Evolutionary conservation across 2,888 invertebrate species (phyloP), one percentile per base, ranked within the genome.

Genomic region (Antheraea yamamai): DNA sequence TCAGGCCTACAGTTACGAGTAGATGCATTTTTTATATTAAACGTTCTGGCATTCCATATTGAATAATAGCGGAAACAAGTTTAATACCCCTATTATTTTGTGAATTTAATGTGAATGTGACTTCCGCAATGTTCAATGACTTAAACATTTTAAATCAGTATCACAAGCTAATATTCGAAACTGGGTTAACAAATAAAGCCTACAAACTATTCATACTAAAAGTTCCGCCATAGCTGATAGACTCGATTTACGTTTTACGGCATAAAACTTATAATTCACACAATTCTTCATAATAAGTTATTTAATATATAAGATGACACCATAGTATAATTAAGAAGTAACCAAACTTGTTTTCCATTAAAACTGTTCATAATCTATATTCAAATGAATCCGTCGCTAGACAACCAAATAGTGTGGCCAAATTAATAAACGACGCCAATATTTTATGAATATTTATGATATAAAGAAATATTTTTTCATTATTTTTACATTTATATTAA

Each of bases 271-370:
- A 70, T 70, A 66, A 66, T 30, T 30, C 12, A 70, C 70, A 70
- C 35, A 39, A 39, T 70, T 39, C 23, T n/a, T 70, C 70, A 70
- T 70, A 70, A 70, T 70, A 20, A 70, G 70, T 70, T 39, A 14
- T 70, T 39, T 70, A 70, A 70, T 70, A 70, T 70, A 70, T 70
- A 70, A 70, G 35, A 70, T 70, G 70, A 70, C 39, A 39, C 39
- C 70, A 70, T 20, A n/a, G 39, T 70, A 39, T 70, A 35, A 39
- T 70, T 70, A 70, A 39, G 35, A 39, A 70, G n/a, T n/a, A n/a
- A 10, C 39, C 70, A 70, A 70, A 39, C 70, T 35, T 39, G 70
- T 39, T 70, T n/a, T 39, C 4, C 8, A 12, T 70, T 70, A 39
- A 70, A 70, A 30, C n/a, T 12, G 35, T n/a, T 30, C 68, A 68